These are phyloP conservation scores for Synergus itoensis DNA, from an alignment of 2,888 invertebrate genomes.

Conservation along the genomic window DNA sequence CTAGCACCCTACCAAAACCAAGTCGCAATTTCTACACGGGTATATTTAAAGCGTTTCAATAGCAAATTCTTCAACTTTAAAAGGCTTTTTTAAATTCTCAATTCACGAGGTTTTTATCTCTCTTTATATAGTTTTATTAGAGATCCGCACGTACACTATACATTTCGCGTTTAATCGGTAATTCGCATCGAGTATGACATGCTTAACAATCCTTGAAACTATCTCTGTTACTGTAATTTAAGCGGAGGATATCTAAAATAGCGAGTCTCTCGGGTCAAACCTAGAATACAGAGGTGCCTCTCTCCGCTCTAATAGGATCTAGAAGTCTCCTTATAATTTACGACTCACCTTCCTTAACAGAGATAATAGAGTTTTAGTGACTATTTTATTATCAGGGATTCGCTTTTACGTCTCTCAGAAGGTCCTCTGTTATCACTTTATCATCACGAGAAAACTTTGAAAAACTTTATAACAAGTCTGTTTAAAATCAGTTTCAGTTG, in stretches of 20 bases:
- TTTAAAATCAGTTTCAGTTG: not conserved
- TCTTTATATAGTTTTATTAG: not conserved
- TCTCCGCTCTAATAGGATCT: not conserved
- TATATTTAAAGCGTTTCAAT: too few relatives aligned
- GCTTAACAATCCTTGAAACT: constrained; percentile 24
- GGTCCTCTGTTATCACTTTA: not conserved
- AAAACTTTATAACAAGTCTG: not conserved
- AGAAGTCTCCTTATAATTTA: constrained; percentile 7
- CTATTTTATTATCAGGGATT: not conserved
- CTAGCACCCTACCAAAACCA: too few relatives aligned
- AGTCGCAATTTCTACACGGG: too few relatives aligned
- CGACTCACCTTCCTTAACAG: constrained; percentile 1
- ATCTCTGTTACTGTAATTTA: constrained; percentile 5
- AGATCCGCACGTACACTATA: not conserved
- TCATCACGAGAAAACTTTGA: not conserved
- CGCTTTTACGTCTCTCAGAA: not conserved
- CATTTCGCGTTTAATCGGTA: not conserved
- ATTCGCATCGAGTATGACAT: not conserved
- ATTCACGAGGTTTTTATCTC: not conserved
- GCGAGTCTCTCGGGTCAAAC: constrained; percentile 10
- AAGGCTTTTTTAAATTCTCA: too few relatives aligned
- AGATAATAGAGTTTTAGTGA: constrained; percentile 6
- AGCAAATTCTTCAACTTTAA: not conserved
- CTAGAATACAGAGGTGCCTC: not conserved
- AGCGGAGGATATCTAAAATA: constrained; percentile 11